Base-by-base conservation (phyloP, 2,113 vertebrate species). In the Empidonax alnorum region DNA sequence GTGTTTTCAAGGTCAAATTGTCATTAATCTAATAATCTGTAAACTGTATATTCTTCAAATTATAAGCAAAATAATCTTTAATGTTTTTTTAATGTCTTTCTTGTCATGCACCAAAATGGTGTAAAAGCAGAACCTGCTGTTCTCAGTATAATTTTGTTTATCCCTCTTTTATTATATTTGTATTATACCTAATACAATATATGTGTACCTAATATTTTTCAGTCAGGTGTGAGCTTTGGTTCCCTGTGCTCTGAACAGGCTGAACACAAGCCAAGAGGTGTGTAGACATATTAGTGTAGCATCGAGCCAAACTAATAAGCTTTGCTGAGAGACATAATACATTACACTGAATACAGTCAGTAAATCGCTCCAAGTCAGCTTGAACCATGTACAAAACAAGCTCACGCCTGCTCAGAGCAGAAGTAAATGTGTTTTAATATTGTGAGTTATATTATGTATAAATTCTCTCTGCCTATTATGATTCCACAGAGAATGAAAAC, bases 21-120 rank as follows among this genome's bases (percentile, higher is more conserved):
- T 93, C 97, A 97, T 98, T 98, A 98, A 98, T 98, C 98, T 98
- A 97, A 98, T 98, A 97, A 98, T 97, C 96, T 89, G 87, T 97
- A 97, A 97, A 97, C 95, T 96, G 94, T 97, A 93, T 98, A 97
- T 96, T 97, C 96, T 96, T 98, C 97, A 97, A 97, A 97, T 97
- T 95, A 89, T 96, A 96, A 97, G 91, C 83, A 95, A 96, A 98
- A 97, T 93, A 89, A 93, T 87, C 87, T 94, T 78, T 76, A 96
- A 95, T 95, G 28, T 20, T 53, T 89, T 75, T 94, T 74, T 56
- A 37, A 66, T 59, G 55, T 59, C 31, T 95, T 85, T 66, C 73
- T 94, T 93, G 77, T 81, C 81, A 46, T 79, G 68, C 65, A 95
- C 47, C 46, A 56, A 94, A 91, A 8, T 52, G 74, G 30, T 44